These are phyloP conservation scores for Coregonus sp. DNA, from an alignment of 2,797 vertebrate species.

Conservation along the genomic window DNA sequence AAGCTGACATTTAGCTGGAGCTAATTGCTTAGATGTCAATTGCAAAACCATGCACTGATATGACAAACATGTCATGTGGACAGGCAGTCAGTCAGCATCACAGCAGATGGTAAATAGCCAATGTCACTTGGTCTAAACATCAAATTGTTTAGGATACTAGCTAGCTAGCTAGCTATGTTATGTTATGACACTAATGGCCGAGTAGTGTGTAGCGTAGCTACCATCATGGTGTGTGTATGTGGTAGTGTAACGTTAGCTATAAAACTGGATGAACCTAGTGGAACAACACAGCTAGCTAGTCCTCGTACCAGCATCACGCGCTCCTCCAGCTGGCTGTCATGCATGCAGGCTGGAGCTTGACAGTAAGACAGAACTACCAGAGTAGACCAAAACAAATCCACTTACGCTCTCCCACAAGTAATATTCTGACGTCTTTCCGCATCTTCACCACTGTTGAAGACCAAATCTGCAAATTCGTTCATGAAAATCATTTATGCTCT, in stretches of 20 bases:
- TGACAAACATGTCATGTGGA: too few relatives aligned
- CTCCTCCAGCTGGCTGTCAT: background rate
- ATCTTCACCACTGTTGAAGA: conserved; percentile 66
- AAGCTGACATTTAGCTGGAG: too few relatives aligned
- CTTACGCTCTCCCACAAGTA: conserved; percentile 93
- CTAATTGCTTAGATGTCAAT: too few relatives aligned
- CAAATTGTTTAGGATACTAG: too few relatives aligned
- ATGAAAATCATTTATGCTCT: conserved; percentile 59
- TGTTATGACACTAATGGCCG: background rate
- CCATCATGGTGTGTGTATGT: conserved; percentile 27
- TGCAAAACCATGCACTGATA: too few relatives aligned
- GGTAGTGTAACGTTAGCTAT: background rate
- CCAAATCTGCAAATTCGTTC: conserved; percentile 20
- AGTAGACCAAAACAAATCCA: conserved; percentile 36
- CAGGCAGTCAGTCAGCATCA: too few relatives aligned
- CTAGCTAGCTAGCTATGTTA: too few relatives aligned
- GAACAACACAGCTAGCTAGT: background rate
- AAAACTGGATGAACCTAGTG: background rate
- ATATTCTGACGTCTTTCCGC: conserved; percentile 95
- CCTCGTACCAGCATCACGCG: background rate
- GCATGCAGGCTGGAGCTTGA: background rate
- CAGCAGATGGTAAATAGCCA: too few relatives aligned
- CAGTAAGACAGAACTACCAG: background rate
- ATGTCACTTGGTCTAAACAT: too few relatives aligned
- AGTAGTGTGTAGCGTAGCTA: conserved; percentile 5